These are phyloP conservation scores for Xenopus petersii DNA, from an alignment of 2,797 vertebrate genomes.

Conservation along the genomic window DNA sequence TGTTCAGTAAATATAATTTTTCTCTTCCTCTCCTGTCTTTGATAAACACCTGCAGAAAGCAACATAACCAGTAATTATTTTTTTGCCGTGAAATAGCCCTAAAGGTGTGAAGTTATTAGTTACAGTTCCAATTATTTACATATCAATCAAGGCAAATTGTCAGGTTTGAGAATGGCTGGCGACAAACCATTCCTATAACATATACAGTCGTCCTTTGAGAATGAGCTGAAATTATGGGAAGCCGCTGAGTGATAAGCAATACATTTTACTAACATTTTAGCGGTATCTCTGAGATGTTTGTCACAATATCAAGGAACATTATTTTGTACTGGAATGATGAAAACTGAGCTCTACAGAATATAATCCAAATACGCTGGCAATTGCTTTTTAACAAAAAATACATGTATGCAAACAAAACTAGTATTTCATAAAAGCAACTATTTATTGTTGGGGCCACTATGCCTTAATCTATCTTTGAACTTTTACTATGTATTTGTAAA, in stretches of 20 bases:
- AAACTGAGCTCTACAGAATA: not conserved
- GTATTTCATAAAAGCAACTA: too few relatives aligned
- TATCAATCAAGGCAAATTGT: constrained; percentile 41
- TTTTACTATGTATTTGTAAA: too few relatives aligned
- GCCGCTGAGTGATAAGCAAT: not conserved
- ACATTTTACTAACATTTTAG: not conserved
- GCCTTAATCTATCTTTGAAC: too few relatives aligned
- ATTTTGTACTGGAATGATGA: not conserved
- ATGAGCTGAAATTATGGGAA: constrained; percentile 2
- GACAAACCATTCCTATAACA: constrained; percentile 18
- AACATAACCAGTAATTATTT: constrained; percentile 24
- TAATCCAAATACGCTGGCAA: too few relatives aligned
- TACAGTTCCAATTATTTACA: constrained; percentile 43
- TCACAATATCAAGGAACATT: not conserved
- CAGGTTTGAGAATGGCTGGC: constrained; percentile 35
- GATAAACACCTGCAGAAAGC: constrained; percentile 32
- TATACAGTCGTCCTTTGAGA: too few relatives aligned
- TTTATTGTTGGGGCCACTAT: too few relatives aligned
- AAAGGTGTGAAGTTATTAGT: constrained; percentile 35
- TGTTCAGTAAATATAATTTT: not conserved
- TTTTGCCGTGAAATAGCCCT: constrained; percentile 11
- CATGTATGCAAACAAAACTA: too few relatives aligned
- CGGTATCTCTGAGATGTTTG: not conserved
- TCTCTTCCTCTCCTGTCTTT: constrained; percentile 15
- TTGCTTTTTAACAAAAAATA: too few relatives aligned